phyloP scores from a whole-genome alignment of 2,797 vertebrate species.

The Somateria mollissima region DNA sequence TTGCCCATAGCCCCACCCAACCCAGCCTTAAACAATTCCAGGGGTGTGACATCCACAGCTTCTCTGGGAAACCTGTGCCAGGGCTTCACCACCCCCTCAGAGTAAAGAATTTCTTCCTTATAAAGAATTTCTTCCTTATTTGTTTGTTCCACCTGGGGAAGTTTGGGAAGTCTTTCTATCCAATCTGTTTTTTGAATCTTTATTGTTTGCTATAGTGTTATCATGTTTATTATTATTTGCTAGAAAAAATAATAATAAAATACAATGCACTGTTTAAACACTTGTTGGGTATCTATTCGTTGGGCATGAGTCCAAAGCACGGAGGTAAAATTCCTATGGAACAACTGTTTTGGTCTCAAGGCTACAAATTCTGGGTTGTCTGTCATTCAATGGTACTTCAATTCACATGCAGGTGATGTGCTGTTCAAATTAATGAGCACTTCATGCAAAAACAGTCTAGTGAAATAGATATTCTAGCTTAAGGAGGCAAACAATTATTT shows the following conservation, averaged over 20 bases:
- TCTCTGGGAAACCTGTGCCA: too few species aligned
- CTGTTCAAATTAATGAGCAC: not conserved
- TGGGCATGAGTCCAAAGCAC: not conserved
- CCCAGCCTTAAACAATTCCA: too few species aligned
- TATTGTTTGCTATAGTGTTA: not conserved
- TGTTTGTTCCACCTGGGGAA: not conserved
- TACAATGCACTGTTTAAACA: not conserved
- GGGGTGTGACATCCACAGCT: too few species aligned
- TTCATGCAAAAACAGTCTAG: not conserved
- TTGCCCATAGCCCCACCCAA: too few species aligned
- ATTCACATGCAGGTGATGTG: not conserved
- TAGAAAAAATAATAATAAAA: not conserved
- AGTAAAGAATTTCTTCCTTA: too few species aligned
- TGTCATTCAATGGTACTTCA: not conserved
- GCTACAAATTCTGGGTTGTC: not conserved
- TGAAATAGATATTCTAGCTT: not conserved
- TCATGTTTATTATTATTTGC: not conserved
- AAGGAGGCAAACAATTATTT: not conserved
- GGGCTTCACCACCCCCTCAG: too few species aligned
- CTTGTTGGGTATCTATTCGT: not conserved
- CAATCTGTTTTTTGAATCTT: not conserved
- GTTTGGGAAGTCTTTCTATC: not conserved
- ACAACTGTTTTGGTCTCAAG: not conserved
- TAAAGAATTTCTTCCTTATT: too few species aligned
- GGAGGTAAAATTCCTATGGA: not conserved